Evolutionary conservation across 1,140 invertebrate genomes (phyloP), one percentile per base, ranked within the genome.

Genomic region (Physella acuta): DNA sequence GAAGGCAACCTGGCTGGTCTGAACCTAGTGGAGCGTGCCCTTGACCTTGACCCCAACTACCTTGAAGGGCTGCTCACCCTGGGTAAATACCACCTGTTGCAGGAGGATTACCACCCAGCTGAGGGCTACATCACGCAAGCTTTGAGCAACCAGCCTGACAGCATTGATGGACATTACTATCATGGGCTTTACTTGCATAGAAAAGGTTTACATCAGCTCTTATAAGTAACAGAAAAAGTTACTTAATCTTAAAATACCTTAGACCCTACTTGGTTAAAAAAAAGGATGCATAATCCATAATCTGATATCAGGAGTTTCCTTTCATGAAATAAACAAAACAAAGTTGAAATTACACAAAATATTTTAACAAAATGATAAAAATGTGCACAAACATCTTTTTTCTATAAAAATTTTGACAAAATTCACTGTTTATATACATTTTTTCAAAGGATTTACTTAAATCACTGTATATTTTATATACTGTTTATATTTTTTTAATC

Each of bases 171-270:
- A 51, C 76, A 82, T 33, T 82, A 83, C 66, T 82, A 83, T 64
- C 86, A 85, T 75, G 86, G 84, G 1, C 76, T 79, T 5, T 85
- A 85, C 67, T 68, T 85, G 3, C 83, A 85, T 44, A 78, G 82
- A 72, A 82, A 74, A 73, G 85, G 86, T 85, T 75, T 74, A n/a
- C n/a, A n/a, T n/a, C n/a, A n/a, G n/a, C n/a, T n/a, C n/a, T n/a
- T n/a, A n/a, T n/a, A n/a, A n/a, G n/a, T n/a, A n/a, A n/a, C n/a
- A n/a, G n/a, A n/a, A n/a, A n/a, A n/a, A n/a, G n/a, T n/a, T n/a
- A n/a, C n/a, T n/a, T n/a, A n/a, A n/a, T n/a, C n/a, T n/a, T n/a
- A n/a, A n/a, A n/a, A n/a, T n/a, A n/a, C n/a, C n/a, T n/a, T n/a
- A n/a, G n/a, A n/a, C n/a, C n/a, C n/a, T n/a, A n/a, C n/a, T n/a